Evolutionary conservation across 2,888 invertebrate genomes (phyloP).

Genomic region (Mechanitis mazaeus): DNA sequence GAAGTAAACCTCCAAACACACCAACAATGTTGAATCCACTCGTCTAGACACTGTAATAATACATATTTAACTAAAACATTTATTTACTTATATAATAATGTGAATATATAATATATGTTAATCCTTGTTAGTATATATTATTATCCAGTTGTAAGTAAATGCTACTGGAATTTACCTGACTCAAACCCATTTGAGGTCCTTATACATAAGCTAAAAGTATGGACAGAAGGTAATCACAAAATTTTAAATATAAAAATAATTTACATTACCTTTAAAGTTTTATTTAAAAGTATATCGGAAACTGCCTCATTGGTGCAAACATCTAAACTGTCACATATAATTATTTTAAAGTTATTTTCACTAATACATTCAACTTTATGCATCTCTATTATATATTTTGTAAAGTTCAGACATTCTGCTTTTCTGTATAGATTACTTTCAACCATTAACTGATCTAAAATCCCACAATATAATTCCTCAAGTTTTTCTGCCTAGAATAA

Average conservation of each 20-base stretch:
- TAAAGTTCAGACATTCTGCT: constrained; percentile 45
- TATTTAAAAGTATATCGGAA: constrained; percentile 47
- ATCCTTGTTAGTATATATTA: too few relatives aligned
- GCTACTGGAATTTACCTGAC: too few relatives aligned
- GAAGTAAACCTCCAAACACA: constrained; percentile 50
- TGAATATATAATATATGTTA: neutral
- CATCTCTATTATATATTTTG: constrained; percentile 45
- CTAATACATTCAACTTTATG: constrained; percentile 53
- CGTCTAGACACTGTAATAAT: constrained; percentile 53
- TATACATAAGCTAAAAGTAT: too few relatives aligned
- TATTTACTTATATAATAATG: too few relatives aligned
- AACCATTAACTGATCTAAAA: constrained; percentile 48
- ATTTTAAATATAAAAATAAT: too few relatives aligned
- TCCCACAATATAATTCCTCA: constrained; percentile 46
- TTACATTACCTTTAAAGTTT: constrained; percentile 49
- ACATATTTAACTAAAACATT: neutral
- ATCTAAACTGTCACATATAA: constrained; percentile 56
- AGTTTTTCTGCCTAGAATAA: constrained; percentile 47
- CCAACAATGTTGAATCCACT: constrained; percentile 63
- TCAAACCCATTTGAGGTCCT: too few relatives aligned
- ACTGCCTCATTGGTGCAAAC: constrained; percentile 51
- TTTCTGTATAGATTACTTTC: constrained; percentile 62
- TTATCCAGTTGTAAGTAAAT: too few relatives aligned
- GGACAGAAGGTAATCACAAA: too few relatives aligned
- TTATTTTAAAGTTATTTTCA: constrained; percentile 42